Percentiles rank a stretch among this genome's conserved stretches.
These are phyloP conservation scores for Allobates femoralis DNA, from an alignment of 2,797 vertebrate genomes.

Conservation along the genomic window DNA sequence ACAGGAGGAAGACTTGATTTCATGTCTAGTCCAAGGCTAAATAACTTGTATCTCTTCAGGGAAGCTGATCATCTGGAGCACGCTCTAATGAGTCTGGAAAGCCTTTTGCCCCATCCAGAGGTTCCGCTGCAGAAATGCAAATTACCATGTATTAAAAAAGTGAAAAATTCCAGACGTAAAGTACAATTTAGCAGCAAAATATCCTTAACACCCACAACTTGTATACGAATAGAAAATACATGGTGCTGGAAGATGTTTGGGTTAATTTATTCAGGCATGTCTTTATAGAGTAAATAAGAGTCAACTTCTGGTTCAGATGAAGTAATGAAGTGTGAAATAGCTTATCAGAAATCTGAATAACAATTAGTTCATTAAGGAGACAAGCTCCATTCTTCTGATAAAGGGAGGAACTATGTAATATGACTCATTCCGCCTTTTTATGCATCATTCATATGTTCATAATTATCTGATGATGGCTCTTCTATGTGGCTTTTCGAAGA, in stretches of 20 bases:
- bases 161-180: not conserved
- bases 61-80: not conserved
- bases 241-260: not conserved
- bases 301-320: constrained; percentile 52
- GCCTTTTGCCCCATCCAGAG: not conserved
- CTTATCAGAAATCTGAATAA: constrained; percentile 57
- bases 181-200: not conserved
- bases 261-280: constrained; percentile 42
- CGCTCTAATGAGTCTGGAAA: not conserved
- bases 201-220: constrained; percentile 5
- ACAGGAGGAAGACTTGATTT: not conserved
- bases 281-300: constrained; percentile 56
- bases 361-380: constrained; percentile 46
- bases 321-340: constrained; percentile 59
- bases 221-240: not conserved
- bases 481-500: not conserved
- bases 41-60: not conserved
- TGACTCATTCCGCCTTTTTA: constrained; percentile 13
- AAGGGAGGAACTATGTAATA: not conserved
- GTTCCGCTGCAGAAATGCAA: not conserved
- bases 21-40: not conserved
- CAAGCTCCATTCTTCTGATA: constrained; percentile 16
- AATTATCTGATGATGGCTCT: not conserved
- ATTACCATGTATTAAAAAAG: not conserved
- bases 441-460: constrained; percentile 8